phyloP scores from a whole-genome alignment of 2,797 vertebrate species.

The Hyperoplus immaculatus region DNA sequence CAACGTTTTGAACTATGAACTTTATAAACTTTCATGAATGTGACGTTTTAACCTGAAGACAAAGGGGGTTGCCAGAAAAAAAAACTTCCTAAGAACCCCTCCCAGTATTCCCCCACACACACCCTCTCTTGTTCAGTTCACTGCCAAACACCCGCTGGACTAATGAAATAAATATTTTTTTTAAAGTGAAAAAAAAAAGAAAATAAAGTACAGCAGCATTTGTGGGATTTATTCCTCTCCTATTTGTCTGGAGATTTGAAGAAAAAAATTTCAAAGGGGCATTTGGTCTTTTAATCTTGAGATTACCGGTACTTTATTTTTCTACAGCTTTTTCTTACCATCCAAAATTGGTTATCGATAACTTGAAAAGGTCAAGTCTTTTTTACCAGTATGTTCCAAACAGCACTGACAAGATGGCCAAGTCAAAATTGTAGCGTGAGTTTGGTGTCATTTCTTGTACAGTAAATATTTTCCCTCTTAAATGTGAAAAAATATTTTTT shows the following conservation, averaged over 20 bases:
- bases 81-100: slow-evolving; percentile 42
- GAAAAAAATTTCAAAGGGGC: slow-evolving; percentile 61
- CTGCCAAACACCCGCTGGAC: slow-evolving; percentile 67
- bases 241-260: slow-evolving; percentile 76
- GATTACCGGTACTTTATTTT: slow-evolving; percentile 81
- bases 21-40: slow-evolving; percentile 31
- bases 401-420: slow-evolving; percentile 57
- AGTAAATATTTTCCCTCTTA: slow-evolving; percentile 76
- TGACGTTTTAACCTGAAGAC: slow-evolving; percentile 35
- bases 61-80: slow-evolving; percentile 30
- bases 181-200: slow-evolving; percentile 31
- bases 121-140: slow-evolving; percentile 55
- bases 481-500: slow-evolving; percentile 80
- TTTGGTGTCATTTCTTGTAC: slow-evolving; percentile 76
- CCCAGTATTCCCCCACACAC: slow-evolving; percentile 55
- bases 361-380: slow-evolving; percentile 48
- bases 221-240: slow-evolving; percentile 65
- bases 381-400: slow-evolving; percentile 61
- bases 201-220: slow-evolving; percentile 61
- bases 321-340: slow-evolving; percentile 80
- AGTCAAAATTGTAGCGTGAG: slow-evolving; percentile 36
- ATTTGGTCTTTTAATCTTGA: slow-evolving; percentile 84
- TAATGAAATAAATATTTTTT: slow-evolving; percentile 46
- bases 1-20: slow-evolving; percentile 27
- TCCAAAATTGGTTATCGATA: slow-evolving; percentile 67